Percentiles rank a stretch among this genome's conserved stretches.
phyloP scores from a whole-genome alignment of 2,797 vertebrate species.

The Gambusia yucatana region DNA sequence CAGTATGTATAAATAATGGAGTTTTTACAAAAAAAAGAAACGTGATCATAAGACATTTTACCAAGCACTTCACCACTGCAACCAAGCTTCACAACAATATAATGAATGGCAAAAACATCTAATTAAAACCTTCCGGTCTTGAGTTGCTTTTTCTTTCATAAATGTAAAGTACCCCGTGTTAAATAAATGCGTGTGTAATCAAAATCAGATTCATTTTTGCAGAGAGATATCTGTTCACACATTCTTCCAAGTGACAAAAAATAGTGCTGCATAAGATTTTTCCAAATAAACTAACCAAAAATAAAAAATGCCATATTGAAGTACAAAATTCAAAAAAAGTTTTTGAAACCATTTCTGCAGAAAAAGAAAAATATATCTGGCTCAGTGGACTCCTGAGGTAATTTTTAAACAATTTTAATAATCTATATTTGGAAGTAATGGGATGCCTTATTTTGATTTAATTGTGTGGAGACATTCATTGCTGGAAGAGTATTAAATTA shows the following conservation, averaged over 20 bases:
- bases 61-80: neutral
- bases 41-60: neutral
- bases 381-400: neutral
- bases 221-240: neutral
- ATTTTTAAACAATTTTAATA: conserved; percentile 26
- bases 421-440: conserved; percentile 26
- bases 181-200: neutral
- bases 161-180: neutral
- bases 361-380: neutral
- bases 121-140: neutral
- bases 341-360: neutral
- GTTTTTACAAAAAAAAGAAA: neutral
- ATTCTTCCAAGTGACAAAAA: neutral
- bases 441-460: conserved; percentile 23
- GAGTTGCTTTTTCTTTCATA: neutral
- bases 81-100: neutral
- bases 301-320: neutral
- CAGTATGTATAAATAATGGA: neutral
- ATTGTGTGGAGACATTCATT: conserved; percentile 49
- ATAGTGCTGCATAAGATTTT: neutral
- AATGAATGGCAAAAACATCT: neutral
- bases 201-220: neutral
- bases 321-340: neutral
- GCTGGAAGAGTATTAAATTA: conserved; percentile 25
- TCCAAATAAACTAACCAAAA: neutral